Conservation (phyloP, 2,113 vertebrate species). For the Propithecus coquereli region DNA sequence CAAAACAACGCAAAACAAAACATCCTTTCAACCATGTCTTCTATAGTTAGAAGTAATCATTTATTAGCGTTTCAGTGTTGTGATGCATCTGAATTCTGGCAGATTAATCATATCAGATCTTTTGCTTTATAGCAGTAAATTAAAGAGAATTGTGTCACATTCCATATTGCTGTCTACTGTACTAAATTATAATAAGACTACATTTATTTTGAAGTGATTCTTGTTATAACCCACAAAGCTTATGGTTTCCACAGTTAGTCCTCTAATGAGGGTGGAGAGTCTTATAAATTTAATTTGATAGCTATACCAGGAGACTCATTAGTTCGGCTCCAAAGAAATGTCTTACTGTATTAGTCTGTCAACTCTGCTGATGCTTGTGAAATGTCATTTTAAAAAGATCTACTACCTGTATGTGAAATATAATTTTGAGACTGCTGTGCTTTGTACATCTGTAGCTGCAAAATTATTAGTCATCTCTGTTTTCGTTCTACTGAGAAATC, state of each 20-base stretch:
- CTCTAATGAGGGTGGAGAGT: constrained; percentile 82
- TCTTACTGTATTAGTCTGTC: constrained; percentile 80
- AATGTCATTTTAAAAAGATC: constrained; percentile 80
- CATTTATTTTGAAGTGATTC: constrained; percentile 79
- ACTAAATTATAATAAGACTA: constrained; percentile 73
- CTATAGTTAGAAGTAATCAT: not conserved
- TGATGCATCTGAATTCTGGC: not conserved
- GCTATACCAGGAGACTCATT: constrained; percentile 83
- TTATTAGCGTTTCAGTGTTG: not conserved
- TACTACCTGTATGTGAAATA: constrained; percentile 71
- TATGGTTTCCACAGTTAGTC: constrained; percentile 77
- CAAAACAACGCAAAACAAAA: not conserved
- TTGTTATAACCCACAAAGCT: constrained; percentile 76
- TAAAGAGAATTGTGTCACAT: not conserved
- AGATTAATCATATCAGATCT: constrained; percentile 23
- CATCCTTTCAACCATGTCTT: not conserved
- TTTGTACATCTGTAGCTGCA: constrained; percentile 61
- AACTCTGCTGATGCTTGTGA: constrained; percentile 79
- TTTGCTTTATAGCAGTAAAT: not conserved
- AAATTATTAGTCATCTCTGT: constrained; percentile 73
- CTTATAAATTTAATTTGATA: constrained; percentile 87
- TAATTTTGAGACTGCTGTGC: constrained; percentile 73
- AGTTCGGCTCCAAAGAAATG: constrained; percentile 82
- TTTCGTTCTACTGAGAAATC: constrained; percentile 75
- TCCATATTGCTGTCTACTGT: constrained; percentile 48